phyloP scores from a whole-genome alignment of 37 sponge, comb jelly and placozoan species.

The Geodia barretti region DNA sequence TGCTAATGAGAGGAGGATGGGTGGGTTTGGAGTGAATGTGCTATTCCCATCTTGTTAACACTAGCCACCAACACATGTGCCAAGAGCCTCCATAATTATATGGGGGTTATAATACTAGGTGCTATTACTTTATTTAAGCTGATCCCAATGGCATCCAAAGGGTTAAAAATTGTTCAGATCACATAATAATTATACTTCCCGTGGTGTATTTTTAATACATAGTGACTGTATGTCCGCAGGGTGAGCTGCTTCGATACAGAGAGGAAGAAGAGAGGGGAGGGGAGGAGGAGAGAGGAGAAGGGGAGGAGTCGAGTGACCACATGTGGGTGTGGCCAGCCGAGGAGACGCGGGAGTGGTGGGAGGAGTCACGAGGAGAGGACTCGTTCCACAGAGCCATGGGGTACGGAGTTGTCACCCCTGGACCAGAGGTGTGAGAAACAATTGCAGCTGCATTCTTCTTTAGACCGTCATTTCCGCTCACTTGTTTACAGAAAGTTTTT shows the following conservation, averaged over 20 bases:
- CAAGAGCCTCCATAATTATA: too few relatives aligned
- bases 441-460: not conserved
- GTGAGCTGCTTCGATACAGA: not conserved
- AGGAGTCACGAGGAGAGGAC: not conserved
- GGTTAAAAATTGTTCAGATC: too few relatives aligned
- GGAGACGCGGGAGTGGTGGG: not conserved
- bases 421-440: not conserved
- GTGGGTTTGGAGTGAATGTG: constrained; percentile 39
- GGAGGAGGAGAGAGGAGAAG: not conserved
- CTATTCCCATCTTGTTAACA: too few relatives aligned
- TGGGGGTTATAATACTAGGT: too few relatives aligned
- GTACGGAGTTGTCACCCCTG: not conserved
- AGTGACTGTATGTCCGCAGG: not conserved
- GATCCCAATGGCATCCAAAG: too few relatives aligned
- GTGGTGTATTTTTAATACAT: too few relatives aligned
- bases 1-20: constrained; percentile 54
- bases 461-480: not conserved
- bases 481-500: too few relatives aligned
- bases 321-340: too few relatives aligned
- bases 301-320: not conserved
- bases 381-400: not conserved
- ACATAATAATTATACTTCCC: too few relatives aligned
- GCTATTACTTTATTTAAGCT: too few relatives aligned
- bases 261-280: not conserved
- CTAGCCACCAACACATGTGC: too few relatives aligned